Evolutionary conservation across 2,888 invertebrate species (phyloP), one percentile per base, ranked within the genome.

Genomic region (Galerucella pusilla): DNA sequence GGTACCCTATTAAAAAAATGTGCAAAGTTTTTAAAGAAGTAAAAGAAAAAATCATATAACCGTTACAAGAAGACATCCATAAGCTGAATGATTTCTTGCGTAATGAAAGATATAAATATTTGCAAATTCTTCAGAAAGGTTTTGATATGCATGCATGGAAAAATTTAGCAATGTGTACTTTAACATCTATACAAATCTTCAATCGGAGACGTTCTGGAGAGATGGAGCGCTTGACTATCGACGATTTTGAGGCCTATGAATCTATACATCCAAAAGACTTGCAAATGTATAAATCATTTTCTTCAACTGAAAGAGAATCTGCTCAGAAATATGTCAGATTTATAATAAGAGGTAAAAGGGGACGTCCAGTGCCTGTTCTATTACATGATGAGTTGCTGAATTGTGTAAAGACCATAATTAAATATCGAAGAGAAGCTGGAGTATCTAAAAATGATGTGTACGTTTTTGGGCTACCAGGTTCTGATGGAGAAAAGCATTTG

Each of bases 181-280:
- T 80, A 35, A 77, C 76, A n/a, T 71, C 71, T 2, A 25, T 80
- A 11, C 76, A 76, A 67, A 52, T 78, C 10, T 80, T 78, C 59
- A 80, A 80, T 64, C 59, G 79, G 67, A 70, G 77, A 28, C 20
- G 78, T n/a, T 75, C 79, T 46, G 77, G 77, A 42, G 75, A 78
- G 75, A 68, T 77, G n/a, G 73, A 77, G 70, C 69, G 74, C 52
- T 42, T 77, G 14, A 64, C 68, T 16, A 65, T 77, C 35, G 70
- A 65, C 20, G 77, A 77, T 75, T 77, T 68, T 52, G 68, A 63
- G 20, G 71, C 45, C 7, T 61, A 68, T 12, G 63, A 77, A 65
- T 69, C 75, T 65, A 70, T 68, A 66, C 76, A 76, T n/a, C 64
- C 66, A 59, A 72, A 72, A 14, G 63, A 73, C 54, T 52, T 20